These are phyloP conservation scores for Cheilosia scutellata DNA, from an alignment of 2,888 invertebrate species.

Conservation along the genomic window DNA sequence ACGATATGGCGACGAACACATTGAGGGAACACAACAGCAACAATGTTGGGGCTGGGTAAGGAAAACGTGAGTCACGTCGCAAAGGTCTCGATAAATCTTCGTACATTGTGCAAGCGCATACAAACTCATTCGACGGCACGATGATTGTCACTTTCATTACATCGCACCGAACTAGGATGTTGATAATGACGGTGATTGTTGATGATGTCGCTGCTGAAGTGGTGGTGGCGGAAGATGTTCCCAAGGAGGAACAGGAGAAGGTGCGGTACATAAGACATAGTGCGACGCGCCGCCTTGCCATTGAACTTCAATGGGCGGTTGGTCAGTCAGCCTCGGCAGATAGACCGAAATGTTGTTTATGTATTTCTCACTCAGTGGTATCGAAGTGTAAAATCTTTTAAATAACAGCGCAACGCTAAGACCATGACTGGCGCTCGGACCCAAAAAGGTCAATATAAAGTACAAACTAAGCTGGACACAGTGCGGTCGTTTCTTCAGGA, in stretches of 20 bases:
- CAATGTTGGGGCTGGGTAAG: constrained; percentile 33
- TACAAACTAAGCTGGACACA: not conserved
- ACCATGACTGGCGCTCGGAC: constrained; percentile 21
- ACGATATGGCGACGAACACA: constrained; percentile 13
- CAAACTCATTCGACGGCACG: constrained; percentile 46
- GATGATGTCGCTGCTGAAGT: constrained; percentile 14
- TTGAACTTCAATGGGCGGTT: constrained; percentile 51
- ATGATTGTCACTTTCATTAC: constrained; percentile 74
- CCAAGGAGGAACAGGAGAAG: not conserved
- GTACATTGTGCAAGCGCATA: constrained; percentile 46
- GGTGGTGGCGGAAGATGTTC: not conserved
- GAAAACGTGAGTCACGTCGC: constrained; percentile 70
- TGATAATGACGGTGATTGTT: constrained; percentile 69
- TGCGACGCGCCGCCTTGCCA: constrained; percentile 33
- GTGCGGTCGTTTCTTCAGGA: constrained; percentile 4
- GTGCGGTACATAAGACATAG: constrained; percentile 11
- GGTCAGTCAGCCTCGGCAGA: constrained; percentile 8
- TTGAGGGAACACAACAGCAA: not conserved
- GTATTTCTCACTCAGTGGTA: constrained; percentile 54
- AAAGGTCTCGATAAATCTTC: constrained; percentile 69
- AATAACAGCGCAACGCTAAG: constrained; percentile 44
- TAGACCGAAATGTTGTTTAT: constrained; percentile 55
- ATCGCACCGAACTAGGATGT: constrained; percentile 65
- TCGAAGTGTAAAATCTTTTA: constrained; percentile 60
- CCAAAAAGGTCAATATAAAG: constrained; percentile 27